Evolutionary conservation across 2,888 invertebrate species (phyloP).

Genomic region (Apamea anceps): DNA sequence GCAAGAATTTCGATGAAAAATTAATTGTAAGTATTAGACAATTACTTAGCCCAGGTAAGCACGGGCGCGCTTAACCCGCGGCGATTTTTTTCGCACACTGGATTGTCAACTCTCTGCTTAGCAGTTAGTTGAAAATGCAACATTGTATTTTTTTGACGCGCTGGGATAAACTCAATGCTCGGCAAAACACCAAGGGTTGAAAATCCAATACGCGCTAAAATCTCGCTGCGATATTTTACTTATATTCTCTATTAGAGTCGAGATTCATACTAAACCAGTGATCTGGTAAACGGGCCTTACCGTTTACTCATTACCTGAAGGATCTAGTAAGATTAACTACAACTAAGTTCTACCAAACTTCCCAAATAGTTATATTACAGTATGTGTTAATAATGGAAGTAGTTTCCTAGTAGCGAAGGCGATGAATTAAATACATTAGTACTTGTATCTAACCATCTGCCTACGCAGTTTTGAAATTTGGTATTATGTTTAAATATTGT

Average conservation of each 20-base stretch:
- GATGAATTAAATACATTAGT: constrained; percentile 22
- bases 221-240: too few relatives aligned
- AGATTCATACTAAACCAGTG: background rate
- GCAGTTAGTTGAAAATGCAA: too few relatives aligned
- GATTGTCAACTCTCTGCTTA: too few relatives aligned
- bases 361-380: constrained; percentile 29
- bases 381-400: constrained; percentile 27
- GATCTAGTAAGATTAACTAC: background rate
- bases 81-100: too few relatives aligned
- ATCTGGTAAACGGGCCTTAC: background rate
- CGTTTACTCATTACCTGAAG: background rate
- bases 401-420: background rate
- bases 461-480: constrained; percentile 25
- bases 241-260: background rate
- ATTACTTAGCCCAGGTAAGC: too few relatives aligned
- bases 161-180: too few relatives aligned
- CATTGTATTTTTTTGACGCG: too few relatives aligned
- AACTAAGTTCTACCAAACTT: constrained; percentile 12
- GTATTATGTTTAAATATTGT: constrained; percentile 17
- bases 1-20: background rate
- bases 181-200: too few relatives aligned
- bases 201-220: too few relatives aligned
- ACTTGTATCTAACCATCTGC: constrained; percentile 5
- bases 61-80: too few relatives aligned
- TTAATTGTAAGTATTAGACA: background rate